These are phyloP conservation scores for Sciurus vulgaris DNA, from an alignment of 2,797 vertebrate species.

Conservation along the genomic window DNA sequence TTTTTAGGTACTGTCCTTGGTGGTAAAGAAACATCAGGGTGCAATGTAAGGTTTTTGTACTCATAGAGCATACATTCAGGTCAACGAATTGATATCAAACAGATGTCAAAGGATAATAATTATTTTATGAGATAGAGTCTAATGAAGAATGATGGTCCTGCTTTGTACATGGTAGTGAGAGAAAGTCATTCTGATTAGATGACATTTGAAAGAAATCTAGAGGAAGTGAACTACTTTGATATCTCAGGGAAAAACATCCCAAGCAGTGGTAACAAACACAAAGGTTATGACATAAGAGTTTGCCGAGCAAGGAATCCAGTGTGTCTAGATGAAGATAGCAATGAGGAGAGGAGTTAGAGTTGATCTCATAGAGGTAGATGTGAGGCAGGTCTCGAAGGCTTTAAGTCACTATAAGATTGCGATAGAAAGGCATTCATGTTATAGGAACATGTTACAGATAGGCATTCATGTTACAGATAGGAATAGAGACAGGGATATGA, in stretches of 20 bases:
- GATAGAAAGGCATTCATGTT: background rate
- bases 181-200: no score
- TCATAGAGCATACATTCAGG: no score
- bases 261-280: background rate
- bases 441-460: background rate
- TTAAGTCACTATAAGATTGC: background rate
- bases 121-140: no score
- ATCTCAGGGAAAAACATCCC: background rate
- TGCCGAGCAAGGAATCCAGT: background rate
- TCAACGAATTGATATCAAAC: no score
- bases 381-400: background rate
- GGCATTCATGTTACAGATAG: conserved; percentile 21
- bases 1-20: no score
- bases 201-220: no score
- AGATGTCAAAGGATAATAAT: no score
- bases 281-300: background rate
- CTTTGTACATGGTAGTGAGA: no score
- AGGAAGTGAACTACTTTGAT: background rate
- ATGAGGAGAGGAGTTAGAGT: background rate
- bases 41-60: no score
- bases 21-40: no score
- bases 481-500: background rate
- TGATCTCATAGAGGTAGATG: background rate
- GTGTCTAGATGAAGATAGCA: background rate
- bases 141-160: no score